A percentile compares a stretch with the other conserved stretches of the same genome.
phyloP scores from a whole-genome alignment of 2,113 vertebrate genomes.

The Clarias batrachus region DNA sequence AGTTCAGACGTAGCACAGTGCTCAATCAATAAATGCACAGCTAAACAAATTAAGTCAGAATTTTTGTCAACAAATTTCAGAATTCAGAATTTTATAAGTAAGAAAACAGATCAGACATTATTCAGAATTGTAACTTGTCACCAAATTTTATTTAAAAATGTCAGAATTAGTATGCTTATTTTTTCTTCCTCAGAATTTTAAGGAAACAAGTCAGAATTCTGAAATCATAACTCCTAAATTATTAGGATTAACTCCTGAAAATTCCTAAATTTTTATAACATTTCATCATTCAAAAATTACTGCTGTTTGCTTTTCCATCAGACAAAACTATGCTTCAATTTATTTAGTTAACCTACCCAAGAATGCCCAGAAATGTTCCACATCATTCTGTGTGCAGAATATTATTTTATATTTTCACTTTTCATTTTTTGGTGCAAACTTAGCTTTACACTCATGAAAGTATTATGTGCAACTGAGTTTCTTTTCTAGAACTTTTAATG shows the following conservation, averaged over 20 bases:
- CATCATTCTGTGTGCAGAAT: background rate
- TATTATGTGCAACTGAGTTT: background rate
- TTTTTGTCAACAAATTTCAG: too few species aligned
- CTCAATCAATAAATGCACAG: too few species aligned
- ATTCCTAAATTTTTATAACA: background rate
- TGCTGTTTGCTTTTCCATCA: background rate
- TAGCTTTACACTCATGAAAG: background rate
- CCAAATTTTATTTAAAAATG: too few species aligned
- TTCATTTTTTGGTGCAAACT: background rate
- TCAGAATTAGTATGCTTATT: too few species aligned
- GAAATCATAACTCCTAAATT: background rate
- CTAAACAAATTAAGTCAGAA: too few species aligned
- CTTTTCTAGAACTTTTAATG: background rate
- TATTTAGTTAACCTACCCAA: background rate
- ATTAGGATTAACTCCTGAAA: too few species aligned
- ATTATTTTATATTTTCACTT: too few species aligned
- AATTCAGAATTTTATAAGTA: too few species aligned
- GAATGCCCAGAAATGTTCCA: background rate
- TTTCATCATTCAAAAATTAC: background rate
- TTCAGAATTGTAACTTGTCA: too few species aligned
- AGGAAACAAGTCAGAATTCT: background rate
- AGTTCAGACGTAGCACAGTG: too few species aligned
- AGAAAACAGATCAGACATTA: too few species aligned
- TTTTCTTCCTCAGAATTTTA: too few species aligned
- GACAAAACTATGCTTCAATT: background rate